Percentiles rank a stretch among this genome's conserved stretches.
Evolutionary conservation across 2,888 invertebrate species (phyloP).

Genomic region (Meta bourneti): DNA sequence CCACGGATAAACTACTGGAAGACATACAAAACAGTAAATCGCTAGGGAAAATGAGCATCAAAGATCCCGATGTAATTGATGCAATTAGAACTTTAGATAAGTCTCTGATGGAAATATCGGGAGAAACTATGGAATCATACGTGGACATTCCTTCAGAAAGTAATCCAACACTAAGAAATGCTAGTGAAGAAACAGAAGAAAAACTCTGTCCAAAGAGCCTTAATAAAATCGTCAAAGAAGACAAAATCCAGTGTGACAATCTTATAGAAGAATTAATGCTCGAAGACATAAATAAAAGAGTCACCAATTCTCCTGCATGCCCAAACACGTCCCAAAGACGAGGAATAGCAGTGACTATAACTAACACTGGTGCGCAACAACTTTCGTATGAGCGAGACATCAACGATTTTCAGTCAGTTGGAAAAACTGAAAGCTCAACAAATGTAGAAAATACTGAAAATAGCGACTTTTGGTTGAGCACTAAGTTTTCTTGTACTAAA

Average conservation of each 20-base stretch:
- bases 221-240: conserved; percentile 51
- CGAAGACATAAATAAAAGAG: conserved; percentile 61
- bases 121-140: conserved; percentile 39
- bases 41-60: conserved; percentile 68
- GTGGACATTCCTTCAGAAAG: not conserved
- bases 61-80: conserved; percentile 74
- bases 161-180: not conserved
- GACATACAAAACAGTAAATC: conserved; percentile 73
- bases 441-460: conserved; percentile 21
- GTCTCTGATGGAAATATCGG: conserved; percentile 69
- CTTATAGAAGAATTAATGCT: conserved; percentile 77
- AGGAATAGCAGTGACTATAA: conserved; percentile 58
- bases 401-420: not conserved
- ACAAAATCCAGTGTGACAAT: conserved; percentile 77
- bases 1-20: conserved; percentile 60
- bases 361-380: conserved; percentile 39
- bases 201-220: conserved; percentile 22
- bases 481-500: not conserved
- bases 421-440: conserved; percentile 1
- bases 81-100: conserved; percentile 67
- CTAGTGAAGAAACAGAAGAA: not conserved
- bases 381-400: not conserved
- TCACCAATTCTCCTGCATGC: not conserved
- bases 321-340: not conserved
- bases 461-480: conserved; percentile 35